Conservation (phyloP, 2,888 invertebrate species). For the Eucriotettix oculatus region DNA sequence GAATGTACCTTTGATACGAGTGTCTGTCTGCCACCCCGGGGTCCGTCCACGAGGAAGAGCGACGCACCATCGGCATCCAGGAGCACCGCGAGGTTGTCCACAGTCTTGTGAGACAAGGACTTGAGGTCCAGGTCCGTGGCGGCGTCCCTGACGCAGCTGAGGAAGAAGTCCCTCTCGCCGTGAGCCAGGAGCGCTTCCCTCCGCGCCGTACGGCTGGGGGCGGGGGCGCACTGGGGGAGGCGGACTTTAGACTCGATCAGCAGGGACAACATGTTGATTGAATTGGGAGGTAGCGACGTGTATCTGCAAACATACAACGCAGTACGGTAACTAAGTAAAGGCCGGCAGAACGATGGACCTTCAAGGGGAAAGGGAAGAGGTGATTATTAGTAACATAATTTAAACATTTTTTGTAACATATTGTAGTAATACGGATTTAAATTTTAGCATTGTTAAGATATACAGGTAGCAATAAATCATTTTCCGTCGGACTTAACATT, state of each 20-base stretch:
- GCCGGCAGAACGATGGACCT: too few species aligned
- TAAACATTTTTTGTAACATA: too few species aligned
- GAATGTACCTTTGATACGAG: slow-evolving; percentile 29
- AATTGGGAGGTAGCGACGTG: slow-evolving; percentile 31
- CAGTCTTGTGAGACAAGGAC: slow-evolving; percentile 29
- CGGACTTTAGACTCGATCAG: slow-evolving; percentile 32
- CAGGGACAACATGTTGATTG: slow-evolving; percentile 30
- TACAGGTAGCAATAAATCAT: too few species aligned
- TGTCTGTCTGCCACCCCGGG: slow-evolving; percentile 23
- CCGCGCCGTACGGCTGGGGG: slow-evolving; percentile 28
- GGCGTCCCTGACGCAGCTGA: slow-evolving; percentile 33
- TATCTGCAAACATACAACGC: slow-evolving; percentile 18
- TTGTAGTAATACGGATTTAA: too few species aligned
- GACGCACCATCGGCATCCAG: slow-evolving; percentile 31
- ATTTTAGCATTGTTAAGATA: too few species aligned
- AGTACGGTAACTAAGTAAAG: too few species aligned
- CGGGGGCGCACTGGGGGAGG: slow-evolving; percentile 29
- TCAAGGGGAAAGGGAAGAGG: too few species aligned
- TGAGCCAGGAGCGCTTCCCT: slow-evolving; percentile 19
- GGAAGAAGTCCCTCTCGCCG: slow-evolving; percentile 32
- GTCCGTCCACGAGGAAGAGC: slow-evolving; percentile 30
- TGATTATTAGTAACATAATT: too few species aligned
- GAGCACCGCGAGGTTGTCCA: slow-evolving; percentile 30
- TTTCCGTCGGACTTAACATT: too few species aligned
- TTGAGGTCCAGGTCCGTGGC: slow-evolving; percentile 32